Evolutionary conservation across 2,888 invertebrate species (phyloP), one percentile per base, ranked within the genome.

Genomic region (Chrysina gloriosa): DNA sequence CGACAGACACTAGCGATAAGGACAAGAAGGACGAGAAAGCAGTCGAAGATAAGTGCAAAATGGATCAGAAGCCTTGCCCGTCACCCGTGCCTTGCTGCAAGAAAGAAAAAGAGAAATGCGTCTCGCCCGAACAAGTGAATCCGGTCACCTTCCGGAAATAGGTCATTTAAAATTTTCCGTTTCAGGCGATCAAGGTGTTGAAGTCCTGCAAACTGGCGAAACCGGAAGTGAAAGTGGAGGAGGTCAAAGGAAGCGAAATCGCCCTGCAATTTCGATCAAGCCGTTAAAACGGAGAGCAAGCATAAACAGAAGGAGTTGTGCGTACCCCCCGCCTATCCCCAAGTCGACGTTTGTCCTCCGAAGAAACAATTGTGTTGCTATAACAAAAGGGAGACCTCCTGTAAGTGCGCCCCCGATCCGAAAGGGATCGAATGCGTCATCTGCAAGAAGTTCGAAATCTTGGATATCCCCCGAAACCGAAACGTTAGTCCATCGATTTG

Each of bases 371-470:
- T 61, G 16, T 61, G 58, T 14, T 61, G 58, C 27, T 61, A 42
- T 29, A 23, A 21, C 5, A 56, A 39, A 3, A 50, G 42, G 16
- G 42, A 61, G 11, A 61, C 34, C 1, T 56, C 34, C 31, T 56
- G 56, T 11, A 63, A 48, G 4, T 23, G 42, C 5, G 6, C 9
- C 19, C 25, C 6, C 0, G 16, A 50, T 9, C 9, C 50, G 9
- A 39, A 25, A 11, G 21, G 9, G 3, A 16, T 48, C 9, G 68
- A 65, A 4, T 68, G 68, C 9, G 25, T 23, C 2, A 11, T 68
- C 21, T 68, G 68, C 29, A 64, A 64, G 36, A 68, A 65, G 23
- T 68, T 36, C 9, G 34, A 68, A 21, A 58, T 65, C 6, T 25
- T 68, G 16, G 45, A 64, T 19, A 42, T 39, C 1, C 63, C 63